Evolutionary conservation across 2,113 vertebrate genomes (phyloP).

Genomic region (Limnothrissa miodon): DNA sequence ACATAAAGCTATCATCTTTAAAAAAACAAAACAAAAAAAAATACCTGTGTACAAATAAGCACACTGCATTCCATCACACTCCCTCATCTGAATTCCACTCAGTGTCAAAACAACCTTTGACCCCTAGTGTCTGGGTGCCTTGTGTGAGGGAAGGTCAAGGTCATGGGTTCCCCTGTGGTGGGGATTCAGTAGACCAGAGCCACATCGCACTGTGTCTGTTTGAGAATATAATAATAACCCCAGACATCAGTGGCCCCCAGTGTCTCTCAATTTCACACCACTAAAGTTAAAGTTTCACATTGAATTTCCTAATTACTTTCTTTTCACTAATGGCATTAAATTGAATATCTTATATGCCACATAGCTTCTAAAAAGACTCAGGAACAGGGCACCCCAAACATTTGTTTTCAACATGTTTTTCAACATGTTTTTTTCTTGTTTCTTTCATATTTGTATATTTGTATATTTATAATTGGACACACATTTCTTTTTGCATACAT

Average conservation of each 20-base stretch:
- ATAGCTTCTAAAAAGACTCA: not conserved
- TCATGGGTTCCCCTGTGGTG: constrained; percentile 36
- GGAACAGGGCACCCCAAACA: too few species aligned
- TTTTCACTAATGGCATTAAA: not conserved
- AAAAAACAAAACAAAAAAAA: too few species aligned
- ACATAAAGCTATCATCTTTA: too few species aligned
- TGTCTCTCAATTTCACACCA: not conserved
- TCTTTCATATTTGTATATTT: too few species aligned
- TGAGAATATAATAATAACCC: not conserved
- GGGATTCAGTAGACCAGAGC: constrained; percentile 61
- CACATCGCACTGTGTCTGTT: constrained; percentile 66
- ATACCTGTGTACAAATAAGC: not conserved
- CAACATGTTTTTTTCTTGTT: too few species aligned
- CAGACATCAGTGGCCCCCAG: not conserved
- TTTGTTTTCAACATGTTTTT: too few species aligned
- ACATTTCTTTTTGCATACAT: not conserved
- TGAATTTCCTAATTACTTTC: not conserved
- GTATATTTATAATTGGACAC: not conserved
- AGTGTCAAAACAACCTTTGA: constrained; percentile 65
- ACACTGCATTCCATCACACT: constrained; percentile 40
- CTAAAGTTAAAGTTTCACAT: not conserved
- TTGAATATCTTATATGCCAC: not conserved
- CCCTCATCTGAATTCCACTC: constrained; percentile 63
- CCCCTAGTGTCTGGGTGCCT: constrained; percentile 69
- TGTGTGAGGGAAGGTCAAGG: constrained; percentile 66